Conservation (phyloP, 2,888 invertebrate species). For the Erebia aethiops region DNA sequence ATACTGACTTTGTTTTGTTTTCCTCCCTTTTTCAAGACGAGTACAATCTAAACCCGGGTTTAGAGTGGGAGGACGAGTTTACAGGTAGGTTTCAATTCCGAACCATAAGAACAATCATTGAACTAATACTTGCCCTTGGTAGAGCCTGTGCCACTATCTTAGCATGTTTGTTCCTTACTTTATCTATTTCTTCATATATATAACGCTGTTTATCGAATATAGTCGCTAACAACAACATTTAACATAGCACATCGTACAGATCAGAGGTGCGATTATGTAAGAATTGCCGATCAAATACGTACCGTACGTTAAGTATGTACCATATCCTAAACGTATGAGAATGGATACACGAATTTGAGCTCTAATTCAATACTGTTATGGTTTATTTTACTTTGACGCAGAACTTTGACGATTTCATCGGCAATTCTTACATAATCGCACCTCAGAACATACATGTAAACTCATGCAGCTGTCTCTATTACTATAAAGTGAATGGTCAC, state of each 20-base stretch:
- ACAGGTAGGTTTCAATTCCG: slow-evolving; percentile 94
- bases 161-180: slow-evolving; percentile 75
- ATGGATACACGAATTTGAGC: too few species aligned
- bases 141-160: slow-evolving; percentile 78
- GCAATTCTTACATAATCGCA: too few species aligned
- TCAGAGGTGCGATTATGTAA: too few species aligned
- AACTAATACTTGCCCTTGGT: slow-evolving; percentile 74
- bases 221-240: slow-evolving; percentile 67
- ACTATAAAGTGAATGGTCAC: background rate
- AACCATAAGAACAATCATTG: slow-evolving; percentile 72
- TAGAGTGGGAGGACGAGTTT: slow-evolving; percentile 99
- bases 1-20: slow-evolving; percentile 83
- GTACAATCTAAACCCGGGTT: slow-evolving; percentile 99
- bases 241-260: slow-evolving; percentile 45
- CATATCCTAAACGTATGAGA: too few species aligned
- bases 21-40: slow-evolving; percentile 95
- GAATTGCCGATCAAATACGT: too few species aligned
- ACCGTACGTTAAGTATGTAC: too few species aligned
- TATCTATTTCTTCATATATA: slow-evolving; percentile 57
- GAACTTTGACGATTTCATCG: too few species aligned
- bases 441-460: slow-evolving; percentile 26
- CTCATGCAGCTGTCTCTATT: slow-evolving; percentile 20
- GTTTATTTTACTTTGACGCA: too few species aligned
- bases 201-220: slow-evolving; percentile 63
- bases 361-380: too few species aligned